Conservation (phyloP, 2,113 vertebrate species). For the Pseudorhombus dupliciocellatus region DNA sequence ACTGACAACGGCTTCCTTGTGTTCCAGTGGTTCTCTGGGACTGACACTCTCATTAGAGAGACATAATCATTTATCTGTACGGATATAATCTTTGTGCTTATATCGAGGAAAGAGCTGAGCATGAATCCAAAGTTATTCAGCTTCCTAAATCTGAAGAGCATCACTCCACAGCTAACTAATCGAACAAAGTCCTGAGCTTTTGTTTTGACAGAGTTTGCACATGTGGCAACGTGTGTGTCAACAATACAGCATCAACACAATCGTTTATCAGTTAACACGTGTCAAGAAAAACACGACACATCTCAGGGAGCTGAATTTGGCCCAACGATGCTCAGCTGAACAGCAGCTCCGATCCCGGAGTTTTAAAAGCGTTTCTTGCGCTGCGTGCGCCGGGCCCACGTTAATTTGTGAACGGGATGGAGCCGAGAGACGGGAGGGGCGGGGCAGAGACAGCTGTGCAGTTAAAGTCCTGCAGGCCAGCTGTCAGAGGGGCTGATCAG, state of each 20-base stretch:
- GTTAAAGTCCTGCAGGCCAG: constrained; percentile 62
- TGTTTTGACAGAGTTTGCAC: too few species aligned
- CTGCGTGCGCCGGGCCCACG: constrained; percentile 8
- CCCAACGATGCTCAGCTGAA: not conserved
- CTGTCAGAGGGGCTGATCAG: constrained; percentile 73
- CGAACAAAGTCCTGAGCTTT: too few species aligned
- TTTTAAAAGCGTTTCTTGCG: constrained; percentile 1
- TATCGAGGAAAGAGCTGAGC: too few species aligned
- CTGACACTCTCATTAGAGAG: not conserved
- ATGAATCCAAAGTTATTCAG: too few species aligned
- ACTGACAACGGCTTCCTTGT: constrained; percentile 13
- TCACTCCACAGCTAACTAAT: too few species aligned
- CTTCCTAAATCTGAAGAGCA: too few species aligned
- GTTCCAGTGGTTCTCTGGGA: constrained; percentile 1
- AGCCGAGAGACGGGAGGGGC: not conserved
- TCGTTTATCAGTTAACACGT: not conserved
- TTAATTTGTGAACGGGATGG: constrained; percentile 54
- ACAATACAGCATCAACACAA: too few species aligned
- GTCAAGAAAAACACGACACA: not conserved
- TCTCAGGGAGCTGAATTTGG: not conserved
- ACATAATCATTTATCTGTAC: not conserved
- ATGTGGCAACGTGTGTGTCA: too few species aligned
- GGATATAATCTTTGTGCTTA: too few species aligned
- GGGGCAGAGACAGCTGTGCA: constrained; percentile 74
- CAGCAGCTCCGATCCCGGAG: not conserved